Conservation (phyloP, 1,140 invertebrate genomes). For the Alviniconcha marisindica region DNA sequence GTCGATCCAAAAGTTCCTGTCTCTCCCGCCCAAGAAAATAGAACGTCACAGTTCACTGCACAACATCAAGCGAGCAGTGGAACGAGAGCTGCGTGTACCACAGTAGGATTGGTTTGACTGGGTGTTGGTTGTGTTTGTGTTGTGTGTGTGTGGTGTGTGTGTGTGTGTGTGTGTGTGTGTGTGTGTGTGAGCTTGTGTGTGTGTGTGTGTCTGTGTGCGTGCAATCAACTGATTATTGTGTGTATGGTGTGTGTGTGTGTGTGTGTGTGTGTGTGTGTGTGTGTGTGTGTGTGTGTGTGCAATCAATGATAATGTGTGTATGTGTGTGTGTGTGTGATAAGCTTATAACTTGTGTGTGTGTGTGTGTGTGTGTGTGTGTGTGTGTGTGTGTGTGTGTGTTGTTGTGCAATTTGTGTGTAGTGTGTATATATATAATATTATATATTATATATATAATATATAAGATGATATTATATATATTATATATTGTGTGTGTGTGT, state of each 20-base stretch:
- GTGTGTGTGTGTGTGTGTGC: constrained; percentile 4
- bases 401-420: neutral
- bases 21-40: constrained; percentile 51
- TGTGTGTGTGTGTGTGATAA: neutral
- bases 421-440: no score
- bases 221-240: neutral
- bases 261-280: neutral
- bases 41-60: constrained; percentile 59
- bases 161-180: neutral
- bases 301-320: neutral
- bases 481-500: no score
- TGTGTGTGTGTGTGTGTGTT: neutral
- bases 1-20: constrained; percentile 68
- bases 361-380: neutral
- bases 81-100: constrained; percentile 64
- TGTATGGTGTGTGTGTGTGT: neutral
- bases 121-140: no score
- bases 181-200: neutral
- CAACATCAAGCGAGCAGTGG: constrained; percentile 56
- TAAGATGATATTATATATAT: no score
- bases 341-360: neutral
- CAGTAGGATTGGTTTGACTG: no score
- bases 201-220: neutral
- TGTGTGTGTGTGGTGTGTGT: neutral
- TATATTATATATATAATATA: no score